Base-by-base conservation (phyloP, 2,888 invertebrate genomes). In the Troides oblongomaculatus region DNA sequence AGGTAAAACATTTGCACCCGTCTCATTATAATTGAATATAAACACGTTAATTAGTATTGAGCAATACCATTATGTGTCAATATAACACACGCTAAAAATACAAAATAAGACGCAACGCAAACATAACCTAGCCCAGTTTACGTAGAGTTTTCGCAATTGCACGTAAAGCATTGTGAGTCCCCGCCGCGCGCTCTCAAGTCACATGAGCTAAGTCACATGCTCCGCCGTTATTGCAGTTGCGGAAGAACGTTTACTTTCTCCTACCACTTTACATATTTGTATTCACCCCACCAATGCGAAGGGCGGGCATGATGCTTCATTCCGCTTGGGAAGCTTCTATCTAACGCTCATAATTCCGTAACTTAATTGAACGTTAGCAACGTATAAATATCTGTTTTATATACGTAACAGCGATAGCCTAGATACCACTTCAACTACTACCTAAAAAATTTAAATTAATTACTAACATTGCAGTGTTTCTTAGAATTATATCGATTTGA, bases 241-340 rank as follows among this genome's bases (percentile, higher is more conserved):
- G 86, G 86, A 88, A 88, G 84, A 76, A 73, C 78, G 69, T 71
- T 43, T 73, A 84, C 85, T 86, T 86, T 86, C 85, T 84, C 84
- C 82, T 74, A 72, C 70, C 75, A 77, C 73, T 78, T 75, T 74
- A 75, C 78, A 74, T 79, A 76, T 76, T 75, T 77, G 73, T 71
- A 64, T 64, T 66, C 74, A 76, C 71, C 75, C 71, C 71, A 30
- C 74, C 67, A 62, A 62, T 18, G 67, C 72, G 74, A 78, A 81
- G 79, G 79, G 77, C 78, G 21, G 21, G n/a, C 50, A 18, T 36
- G 30, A n/a, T 50, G n/a, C 58, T 68, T 43, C 58, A 68, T 50
- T 59, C 62, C 58, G 43, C 63, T 8, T 68, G 21, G 17, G 21
- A 63, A 63, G 30, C 46, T 50, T 39, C 36, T 30, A 23, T 39